Evolutionary conservation across 2,797 vertebrate genomes (phyloP).

Genomic region (Euthynnus affinis): DNA sequence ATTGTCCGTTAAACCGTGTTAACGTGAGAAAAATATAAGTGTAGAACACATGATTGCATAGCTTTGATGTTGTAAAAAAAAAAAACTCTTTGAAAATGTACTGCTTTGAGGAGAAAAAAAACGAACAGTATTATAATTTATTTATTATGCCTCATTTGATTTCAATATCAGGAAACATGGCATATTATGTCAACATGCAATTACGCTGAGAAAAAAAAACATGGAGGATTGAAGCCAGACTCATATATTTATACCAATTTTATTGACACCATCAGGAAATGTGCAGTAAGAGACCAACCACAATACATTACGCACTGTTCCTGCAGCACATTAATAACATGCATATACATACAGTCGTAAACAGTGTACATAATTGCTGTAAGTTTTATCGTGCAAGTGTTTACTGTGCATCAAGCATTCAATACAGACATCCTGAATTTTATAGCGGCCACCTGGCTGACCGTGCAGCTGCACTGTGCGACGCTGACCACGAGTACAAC

Average conservation of each 20-base stretch:
- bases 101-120: conserved; percentile 1
- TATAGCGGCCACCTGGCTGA: conserved; percentile 62
- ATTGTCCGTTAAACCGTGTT: conserved; percentile 27
- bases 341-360: conserved; percentile 10
- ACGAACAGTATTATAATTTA: conserved; percentile 17
- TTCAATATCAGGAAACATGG: conserved; percentile 35
- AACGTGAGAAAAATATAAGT: conserved; percentile 22
- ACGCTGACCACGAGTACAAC: conserved; percentile 59
- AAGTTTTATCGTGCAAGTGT: conserved; percentile 33
- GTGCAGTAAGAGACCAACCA: conserved; percentile 9
- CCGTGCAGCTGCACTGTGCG: conserved; percentile 68
- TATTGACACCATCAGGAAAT: conserved; percentile 26
- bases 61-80: conserved; percentile 38
- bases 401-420: conserved; percentile 41
- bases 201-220: conserved; percentile 10
- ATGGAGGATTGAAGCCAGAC: conserved; percentile 39
- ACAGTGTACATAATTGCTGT: conserved; percentile 34
- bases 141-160: conserved; percentile 44
- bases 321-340: conserved; percentile 3
- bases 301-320: not conserved
- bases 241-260: conserved; percentile 21
- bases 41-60: conserved; percentile 29
- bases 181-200: conserved; percentile 35
- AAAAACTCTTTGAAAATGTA: not conserved
- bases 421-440: conserved; percentile 48